Evolutionary conservation across 1,140 invertebrate genomes (phyloP), one percentile per base, ranked within the genome.

Genomic region (Lepidotrigona ventralis): DNA sequence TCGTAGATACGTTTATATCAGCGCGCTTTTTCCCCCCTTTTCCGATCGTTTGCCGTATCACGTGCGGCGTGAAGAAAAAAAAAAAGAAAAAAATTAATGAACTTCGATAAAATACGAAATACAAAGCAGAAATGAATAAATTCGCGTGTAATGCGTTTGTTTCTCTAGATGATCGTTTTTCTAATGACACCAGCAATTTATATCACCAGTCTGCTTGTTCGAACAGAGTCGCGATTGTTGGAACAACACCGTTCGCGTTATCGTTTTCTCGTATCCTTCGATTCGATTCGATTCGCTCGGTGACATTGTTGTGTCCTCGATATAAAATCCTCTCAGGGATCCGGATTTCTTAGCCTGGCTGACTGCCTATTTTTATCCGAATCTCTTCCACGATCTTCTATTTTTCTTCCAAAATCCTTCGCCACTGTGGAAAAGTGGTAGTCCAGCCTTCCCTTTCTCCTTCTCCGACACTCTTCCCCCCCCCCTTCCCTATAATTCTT

Each of bases 331-430:
- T 60, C 58, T 60, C 46, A 33, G 70, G 64, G 19, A 77, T 29
- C n/a, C 60, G 79, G 70, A 74, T 81, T 66, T 75, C 72, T 81
- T 68, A 54, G 26, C 60, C 46, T 68, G 79, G 79, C 72, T 75
- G 29, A 58, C 29, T 68, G 79, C 79, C 79, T 81, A 66, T 81
- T 81, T 81, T 68, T 66, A 64, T 68, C 54, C 72, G 60, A 75
- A 66, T 66, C 72, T 75, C 53, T 6, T 26, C 17, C 71, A 29
- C 71, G 58, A 39, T 74, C 79, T 64, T 66, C 78, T 46, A 29
- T 79, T 83, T 54, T 56, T 23, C 63, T 69, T 33, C 33, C 58
- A n/a, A 77, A 53, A 26, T 60, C 79, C 72, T 66, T n/a, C 17
- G 79, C 63, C 71, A 81, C 60, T 51, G 11, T 12, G 29, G 29